Evolutionary conservation across 2,797 vertebrate species (phyloP), one percentile per base, ranked within the genome.

Genomic region (Danio tinwini): DNA sequence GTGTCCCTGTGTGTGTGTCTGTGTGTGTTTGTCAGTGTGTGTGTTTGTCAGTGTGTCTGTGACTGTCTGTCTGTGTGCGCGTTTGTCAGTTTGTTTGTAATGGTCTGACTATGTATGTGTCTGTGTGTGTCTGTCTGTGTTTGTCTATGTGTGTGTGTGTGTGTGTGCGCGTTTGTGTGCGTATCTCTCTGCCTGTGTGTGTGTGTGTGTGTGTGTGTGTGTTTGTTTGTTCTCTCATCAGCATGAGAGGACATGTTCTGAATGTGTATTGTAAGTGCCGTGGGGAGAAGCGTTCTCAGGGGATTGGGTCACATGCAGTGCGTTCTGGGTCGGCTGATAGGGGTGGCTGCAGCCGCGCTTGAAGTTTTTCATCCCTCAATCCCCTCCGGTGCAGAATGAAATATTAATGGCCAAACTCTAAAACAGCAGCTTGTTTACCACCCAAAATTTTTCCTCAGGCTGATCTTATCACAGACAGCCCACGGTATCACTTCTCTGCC

Each of bases 201-300:
- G 16, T 40, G 59, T 42, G 58, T 70, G 70, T 76, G 68, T 72
- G 68, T 76, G 80, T 77, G 81, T 0, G 58, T 16, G 47, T 13
- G 29, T n/a, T 16, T 0, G 58, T 16, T 53, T 13, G 29, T n/a
- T 21, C 37, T 52, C 65, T 77, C 21, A 63, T 69, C 45, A 78
- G 76, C 84, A 82, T 82, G 77, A 68, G 37, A 45, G 82, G 82
- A 80, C 84, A 81, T 71, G 74, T 83, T 81, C 73, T 84, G 67
- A 82, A 78, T 85, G 62, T 59, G 82, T 77, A 87, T 89, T 82
- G 59, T 9, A n/a, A 67, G 68, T 12, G 58, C 81, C 71, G 47
- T 72, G 59, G 77, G 78, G 87, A 87, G 86, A 85, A 82, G 80
- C 81, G 82, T 75, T 85, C 88, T 85, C 87, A 58, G 84, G 81